A percentile compares a stretch with the other conserved stretches of the same genome.
phyloP scores from a whole-genome alignment of 2,888 invertebrate genomes.

The Andricus curvator region DNA sequence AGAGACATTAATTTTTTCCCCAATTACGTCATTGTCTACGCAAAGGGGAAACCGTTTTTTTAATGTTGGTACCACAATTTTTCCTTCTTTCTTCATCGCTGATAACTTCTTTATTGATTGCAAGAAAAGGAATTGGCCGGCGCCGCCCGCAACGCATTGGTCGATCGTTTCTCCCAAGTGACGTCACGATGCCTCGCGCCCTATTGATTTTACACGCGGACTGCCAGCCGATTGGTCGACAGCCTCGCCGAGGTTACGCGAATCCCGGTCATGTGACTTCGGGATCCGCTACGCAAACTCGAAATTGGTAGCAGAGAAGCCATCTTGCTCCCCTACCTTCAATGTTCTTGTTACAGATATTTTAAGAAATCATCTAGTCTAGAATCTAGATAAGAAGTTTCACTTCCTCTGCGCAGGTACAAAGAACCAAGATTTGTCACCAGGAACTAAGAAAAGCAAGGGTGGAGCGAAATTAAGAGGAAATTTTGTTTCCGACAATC shows the following conservation, averaged over 20 bases:
- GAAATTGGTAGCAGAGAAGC: constrained; percentile 41
- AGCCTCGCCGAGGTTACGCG: constrained; percentile 56
- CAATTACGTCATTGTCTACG: constrained; percentile 10
- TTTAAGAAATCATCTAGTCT: constrained; percentile 12
- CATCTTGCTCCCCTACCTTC: constrained; percentile 48
- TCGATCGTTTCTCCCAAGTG: constrained; percentile 70
- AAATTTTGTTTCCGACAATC: background rate
- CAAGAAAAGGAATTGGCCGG: constrained; percentile 70
- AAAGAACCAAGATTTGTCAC: constrained; percentile 3
- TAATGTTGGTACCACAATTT: background rate
- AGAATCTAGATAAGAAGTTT: constrained; percentile 25
- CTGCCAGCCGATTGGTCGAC: constrained; percentile 65
- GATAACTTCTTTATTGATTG: constrained; percentile 70
- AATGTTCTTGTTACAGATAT: constrained; percentile 18
- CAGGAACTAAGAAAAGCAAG: background rate
- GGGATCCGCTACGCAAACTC: constrained; percentile 49
- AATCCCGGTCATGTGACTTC: constrained; percentile 53
- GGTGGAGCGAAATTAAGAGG: background rate
- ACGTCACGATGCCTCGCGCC: constrained; percentile 69
- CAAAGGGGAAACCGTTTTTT: background rate
- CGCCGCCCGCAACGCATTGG: constrained; percentile 74
- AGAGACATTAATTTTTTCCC: no score
- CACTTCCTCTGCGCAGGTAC: constrained; percentile 7
- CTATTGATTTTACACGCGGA: constrained; percentile 71
- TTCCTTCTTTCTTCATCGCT: constrained; percentile 47